phyloP scores from a whole-genome alignment of 2,888 invertebrate species.

The Linnaemya vulpina region DNA sequence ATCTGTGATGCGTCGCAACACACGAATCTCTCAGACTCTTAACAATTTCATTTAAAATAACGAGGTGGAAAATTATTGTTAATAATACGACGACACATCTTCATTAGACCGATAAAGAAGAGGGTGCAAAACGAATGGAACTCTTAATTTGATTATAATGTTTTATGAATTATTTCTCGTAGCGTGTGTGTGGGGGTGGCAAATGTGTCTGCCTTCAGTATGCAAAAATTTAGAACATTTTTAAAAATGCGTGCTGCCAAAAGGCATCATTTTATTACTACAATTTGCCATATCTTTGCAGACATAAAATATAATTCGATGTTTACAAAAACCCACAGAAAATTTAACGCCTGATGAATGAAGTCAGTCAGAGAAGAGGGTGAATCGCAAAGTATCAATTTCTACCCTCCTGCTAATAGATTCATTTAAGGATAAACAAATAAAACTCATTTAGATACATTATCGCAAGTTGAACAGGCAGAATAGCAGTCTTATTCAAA shows the following conservation, averaged over 20 bases:
- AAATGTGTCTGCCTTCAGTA: slow-evolving; percentile 22
- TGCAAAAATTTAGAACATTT: slow-evolving; percentile 60
- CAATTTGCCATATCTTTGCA: slow-evolving; percentile 37
- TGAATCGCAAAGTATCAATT: slow-evolving; percentile 62
- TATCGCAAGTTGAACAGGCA: slow-evolving; percentile 68
- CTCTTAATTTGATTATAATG: slow-evolving; percentile 68
- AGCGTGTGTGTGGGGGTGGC: slow-evolving; percentile 50
- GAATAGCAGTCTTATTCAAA: slow-evolving; percentile 47
- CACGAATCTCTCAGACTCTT: slow-evolving; percentile 2
- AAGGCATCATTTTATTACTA: slow-evolving; percentile 20
- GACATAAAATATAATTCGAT: slow-evolving; percentile 45
- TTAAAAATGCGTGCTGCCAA: background rate
- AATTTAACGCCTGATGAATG: slow-evolving; percentile 68
- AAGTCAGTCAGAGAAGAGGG: slow-evolving; percentile 45
- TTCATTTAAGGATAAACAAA: slow-evolving; percentile 71
- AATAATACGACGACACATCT: slow-evolving; percentile 57
- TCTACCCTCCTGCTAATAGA: slow-evolving; percentile 67
- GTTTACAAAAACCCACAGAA: slow-evolving; percentile 67
- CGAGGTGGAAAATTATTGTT: slow-evolving; percentile 69
- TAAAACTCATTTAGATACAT: slow-evolving; percentile 72
- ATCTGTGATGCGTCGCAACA: background rate
- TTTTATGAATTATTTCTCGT: slow-evolving; percentile 40
- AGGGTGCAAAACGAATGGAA: slow-evolving; percentile 60
- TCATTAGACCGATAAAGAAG: slow-evolving; percentile 48
- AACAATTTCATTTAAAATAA: slow-evolving; percentile 54